Evolutionary conservation across 2,797 vertebrate genomes (phyloP).

Genomic region (Amblyopsis hoosieri): DNA sequence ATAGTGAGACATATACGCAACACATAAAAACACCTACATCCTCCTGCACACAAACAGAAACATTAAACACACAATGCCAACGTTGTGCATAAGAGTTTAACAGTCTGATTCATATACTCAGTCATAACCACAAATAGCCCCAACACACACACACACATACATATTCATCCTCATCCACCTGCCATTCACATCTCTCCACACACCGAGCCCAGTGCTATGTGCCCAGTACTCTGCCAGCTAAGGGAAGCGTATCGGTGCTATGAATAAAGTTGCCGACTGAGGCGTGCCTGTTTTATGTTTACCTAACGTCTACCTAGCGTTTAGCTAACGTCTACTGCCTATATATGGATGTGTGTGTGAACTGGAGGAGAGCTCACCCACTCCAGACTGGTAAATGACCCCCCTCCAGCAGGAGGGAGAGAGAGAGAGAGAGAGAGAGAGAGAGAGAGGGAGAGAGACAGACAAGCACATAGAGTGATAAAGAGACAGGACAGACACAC

Average conservation of each 20-base stretch:
- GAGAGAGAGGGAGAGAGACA: constrained; percentile 19
- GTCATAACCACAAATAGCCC: constrained; percentile 16
- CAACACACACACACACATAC: constrained; percentile 23
- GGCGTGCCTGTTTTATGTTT: constrained; percentile 71
- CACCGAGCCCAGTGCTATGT: constrained; percentile 34
- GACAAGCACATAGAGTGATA: constrained; percentile 13
- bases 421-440: constrained; percentile 22
- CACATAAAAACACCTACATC: neutral
- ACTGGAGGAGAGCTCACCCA: constrained; percentile 32
- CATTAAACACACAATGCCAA: constrained; percentile 24
- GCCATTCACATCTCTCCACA: constrained; percentile 43
- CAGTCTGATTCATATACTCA: constrained; percentile 42
- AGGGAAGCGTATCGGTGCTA: constrained; percentile 67
- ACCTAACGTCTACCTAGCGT: constrained; percentile 81
- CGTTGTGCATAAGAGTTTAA: constrained; percentile 42
- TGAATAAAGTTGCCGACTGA: constrained; percentile 71
- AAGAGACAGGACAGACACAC: constrained; percentile 7
- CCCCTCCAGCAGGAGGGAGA: constrained; percentile 30
- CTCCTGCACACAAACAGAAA: neutral
- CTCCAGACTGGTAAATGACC: constrained; percentile 45
- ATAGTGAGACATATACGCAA: too few relatives aligned
- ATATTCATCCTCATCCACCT: constrained; percentile 42
- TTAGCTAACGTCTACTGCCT: constrained; percentile 83
- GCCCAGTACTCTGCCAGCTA: constrained; percentile 51
- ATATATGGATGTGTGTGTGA: constrained; percentile 70